A percentile compares a stretch with the other conserved stretches of the same genome.
These are phyloP conservation scores for Tautogolabrus adspersus DNA, from an alignment of 2,113 vertebrate species.

Conservation along the genomic window DNA sequence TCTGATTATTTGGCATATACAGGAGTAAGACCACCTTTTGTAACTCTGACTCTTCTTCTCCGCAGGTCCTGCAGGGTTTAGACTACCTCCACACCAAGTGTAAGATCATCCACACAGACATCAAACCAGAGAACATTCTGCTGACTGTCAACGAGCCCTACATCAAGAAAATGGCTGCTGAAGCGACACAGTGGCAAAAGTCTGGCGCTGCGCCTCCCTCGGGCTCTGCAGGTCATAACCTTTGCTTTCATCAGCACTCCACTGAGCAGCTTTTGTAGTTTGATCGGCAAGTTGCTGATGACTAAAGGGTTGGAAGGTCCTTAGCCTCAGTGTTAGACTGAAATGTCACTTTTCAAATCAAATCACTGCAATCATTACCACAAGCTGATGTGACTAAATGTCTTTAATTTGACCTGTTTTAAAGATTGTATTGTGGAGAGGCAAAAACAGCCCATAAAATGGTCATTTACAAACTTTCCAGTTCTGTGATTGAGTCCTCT, in stretches of 20 bases:
- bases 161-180: slow-evolving; percentile 92
- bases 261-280: slow-evolving; percentile 13
- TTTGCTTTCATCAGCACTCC: slow-evolving; percentile 12
- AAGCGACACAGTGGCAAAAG: slow-evolving; percentile 96
- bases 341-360: not conserved
- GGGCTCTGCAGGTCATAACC: slow-evolving; percentile 91
- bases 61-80: slow-evolving; percentile 94
- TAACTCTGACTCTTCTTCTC: not conserved
- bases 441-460: not conserved
- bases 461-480: not conserved
- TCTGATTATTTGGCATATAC: not conserved
- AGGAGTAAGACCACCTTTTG: not conserved
- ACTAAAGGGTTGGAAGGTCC: not conserved
- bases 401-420: not conserved
- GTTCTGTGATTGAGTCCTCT: not conserved
- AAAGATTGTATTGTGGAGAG: not conserved
- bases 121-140: slow-evolving; percentile 98
- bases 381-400: not conserved
- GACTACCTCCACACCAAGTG: slow-evolving; percentile 97
- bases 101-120: slow-evolving; percentile 98
- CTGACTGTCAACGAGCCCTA: slow-evolving; percentile 94
- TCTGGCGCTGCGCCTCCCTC: slow-evolving; percentile 94
- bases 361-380: not conserved
- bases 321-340: not conserved
- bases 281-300: slow-evolving; percentile 34